These are phyloP conservation scores for Odontomachus brunneus DNA, from an alignment of 1,140 invertebrate genomes.

Conservation along the genomic window DNA sequence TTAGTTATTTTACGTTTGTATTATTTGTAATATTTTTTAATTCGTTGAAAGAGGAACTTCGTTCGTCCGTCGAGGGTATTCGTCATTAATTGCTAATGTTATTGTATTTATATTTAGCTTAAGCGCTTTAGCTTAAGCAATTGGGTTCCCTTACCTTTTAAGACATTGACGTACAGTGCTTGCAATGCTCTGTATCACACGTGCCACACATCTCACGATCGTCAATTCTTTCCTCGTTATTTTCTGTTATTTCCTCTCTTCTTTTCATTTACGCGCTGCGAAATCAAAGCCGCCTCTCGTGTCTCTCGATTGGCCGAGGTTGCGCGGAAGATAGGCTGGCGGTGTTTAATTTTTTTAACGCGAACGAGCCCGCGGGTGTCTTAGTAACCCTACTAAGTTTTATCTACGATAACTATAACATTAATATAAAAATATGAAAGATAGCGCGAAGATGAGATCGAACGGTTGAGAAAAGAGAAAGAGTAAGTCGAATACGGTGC, in stretches of 20 bases:
- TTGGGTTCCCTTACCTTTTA: conserved; percentile 53
- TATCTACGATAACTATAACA: conserved; percentile 41
- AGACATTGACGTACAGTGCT: conserved; percentile 57
- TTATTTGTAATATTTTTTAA: conserved; percentile 69
- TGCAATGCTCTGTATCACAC: conserved; percentile 10
- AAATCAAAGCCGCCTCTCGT: background rate
- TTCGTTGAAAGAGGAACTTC: conserved; percentile 71
- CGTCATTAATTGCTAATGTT: conserved; percentile 70
- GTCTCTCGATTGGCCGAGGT: no score
- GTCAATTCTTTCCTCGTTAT: background rate
- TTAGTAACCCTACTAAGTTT: conserved; percentile 19
- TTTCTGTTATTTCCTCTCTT: no score
- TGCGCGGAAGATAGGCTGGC: no score
- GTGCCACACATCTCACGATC: background rate
- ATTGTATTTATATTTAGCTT: conserved; percentile 70
- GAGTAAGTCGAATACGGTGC: no score
- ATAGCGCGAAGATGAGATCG: no score
- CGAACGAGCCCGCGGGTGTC: conserved; percentile 20
- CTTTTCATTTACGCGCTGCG: background rate
- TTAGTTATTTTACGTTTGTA: conserved; percentile 60
- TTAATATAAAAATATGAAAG: no score
- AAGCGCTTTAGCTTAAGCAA: conserved; percentile 21
- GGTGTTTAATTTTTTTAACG: no score
- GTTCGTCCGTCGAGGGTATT: conserved; percentile 70
- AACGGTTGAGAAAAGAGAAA: no score